These are phyloP conservation scores for Watsonalla binaria DNA, from an alignment of 2,888 invertebrate genomes.

Conservation along the genomic window DNA sequence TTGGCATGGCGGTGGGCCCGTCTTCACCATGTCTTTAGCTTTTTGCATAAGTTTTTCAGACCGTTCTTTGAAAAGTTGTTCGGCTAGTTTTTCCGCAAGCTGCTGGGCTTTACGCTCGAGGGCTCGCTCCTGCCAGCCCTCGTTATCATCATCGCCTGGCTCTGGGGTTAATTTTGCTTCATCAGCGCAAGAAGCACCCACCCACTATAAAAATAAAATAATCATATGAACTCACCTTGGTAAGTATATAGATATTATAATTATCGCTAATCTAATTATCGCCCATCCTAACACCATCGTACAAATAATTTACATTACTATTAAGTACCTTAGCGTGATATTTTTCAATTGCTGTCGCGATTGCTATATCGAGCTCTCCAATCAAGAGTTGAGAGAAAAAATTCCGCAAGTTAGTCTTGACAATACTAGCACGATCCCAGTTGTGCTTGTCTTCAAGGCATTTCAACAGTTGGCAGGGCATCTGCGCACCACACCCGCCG, in stretches of 20 bases:
- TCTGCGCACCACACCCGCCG: slow-evolving; percentile 31
- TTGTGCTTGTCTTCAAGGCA: slow-evolving; percentile 66
- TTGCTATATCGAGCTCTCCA: slow-evolving; percentile 64
- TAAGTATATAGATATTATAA: too few species aligned
- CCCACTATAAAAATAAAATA: slow-evolving; percentile 44
- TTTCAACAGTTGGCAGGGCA: slow-evolving; percentile 66
- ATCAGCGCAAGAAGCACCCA: slow-evolving; percentile 56
- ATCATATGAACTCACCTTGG: slow-evolving; percentile 2
- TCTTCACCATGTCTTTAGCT: slow-evolving; percentile 37
- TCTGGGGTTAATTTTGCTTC: slow-evolving; percentile 24
- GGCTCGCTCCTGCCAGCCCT: slow-evolving; percentile 44
- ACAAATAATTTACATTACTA: neutral
- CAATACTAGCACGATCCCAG: slow-evolving; percentile 52
- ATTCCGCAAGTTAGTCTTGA: slow-evolving; percentile 50
- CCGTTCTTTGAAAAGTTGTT: slow-evolving; percentile 49
- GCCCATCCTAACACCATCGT: neutral
- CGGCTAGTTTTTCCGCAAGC: slow-evolving; percentile 50
- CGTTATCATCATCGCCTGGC: slow-evolving; percentile 22
- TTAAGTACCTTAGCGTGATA: slow-evolving; percentile 58
- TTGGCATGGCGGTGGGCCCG: slow-evolving; percentile 48
- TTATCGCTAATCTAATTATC: too few species aligned
- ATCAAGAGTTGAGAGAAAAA: slow-evolving; percentile 54
- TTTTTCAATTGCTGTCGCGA: slow-evolving; percentile 62
- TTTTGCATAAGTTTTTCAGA: slow-evolving; percentile 44
- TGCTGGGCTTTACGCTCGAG: slow-evolving; percentile 51